These are phyloP conservation scores for Ornithorhynchus anatinus DNA, from an alignment of 2,113 vertebrate genomes.

Conservation along the genomic window DNA sequence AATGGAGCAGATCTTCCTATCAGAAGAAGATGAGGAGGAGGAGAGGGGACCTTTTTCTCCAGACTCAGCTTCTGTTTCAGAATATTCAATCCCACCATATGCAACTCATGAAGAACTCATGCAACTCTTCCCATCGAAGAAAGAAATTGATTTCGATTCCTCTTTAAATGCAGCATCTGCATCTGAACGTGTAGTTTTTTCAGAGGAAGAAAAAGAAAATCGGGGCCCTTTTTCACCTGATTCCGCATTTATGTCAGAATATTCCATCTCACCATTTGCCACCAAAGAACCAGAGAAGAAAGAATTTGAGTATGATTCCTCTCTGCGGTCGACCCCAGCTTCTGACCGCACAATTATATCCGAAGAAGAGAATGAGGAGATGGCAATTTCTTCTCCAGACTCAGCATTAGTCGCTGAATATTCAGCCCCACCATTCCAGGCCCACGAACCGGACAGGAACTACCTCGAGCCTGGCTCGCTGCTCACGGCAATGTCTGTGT, in stretches of 20 bases:
- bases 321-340: conserved; percentile 40
- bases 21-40: neutral
- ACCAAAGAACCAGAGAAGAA: conserved; percentile 39
- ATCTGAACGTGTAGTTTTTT: conserved; percentile 11
- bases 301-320: conserved; percentile 31
- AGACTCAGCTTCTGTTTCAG: conserved; percentile 19
- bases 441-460: conserved; percentile 9
- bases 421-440: conserved; percentile 36
- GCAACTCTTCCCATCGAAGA: conserved; percentile 24
- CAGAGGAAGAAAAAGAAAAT: conserved; percentile 46
- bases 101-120: neutral
- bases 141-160: neutral
- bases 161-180: conserved; percentile 22
- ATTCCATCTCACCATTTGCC: conserved; percentile 28
- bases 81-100: conserved; percentile 3
- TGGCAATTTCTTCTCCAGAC: conserved; percentile 55
- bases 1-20: neutral
- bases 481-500: neutral
- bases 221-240: conserved; percentile 55
- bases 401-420: conserved; percentile 38
- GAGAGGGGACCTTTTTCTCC: neutral
- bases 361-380: conserved; percentile 52
- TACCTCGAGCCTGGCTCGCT: neutral
- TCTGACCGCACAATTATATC: conserved; percentile 47
- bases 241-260: conserved; percentile 52